phyloP scores from a whole-genome alignment of 2,113 vertebrate species.

The Leptobrachium leishanense region DNA sequence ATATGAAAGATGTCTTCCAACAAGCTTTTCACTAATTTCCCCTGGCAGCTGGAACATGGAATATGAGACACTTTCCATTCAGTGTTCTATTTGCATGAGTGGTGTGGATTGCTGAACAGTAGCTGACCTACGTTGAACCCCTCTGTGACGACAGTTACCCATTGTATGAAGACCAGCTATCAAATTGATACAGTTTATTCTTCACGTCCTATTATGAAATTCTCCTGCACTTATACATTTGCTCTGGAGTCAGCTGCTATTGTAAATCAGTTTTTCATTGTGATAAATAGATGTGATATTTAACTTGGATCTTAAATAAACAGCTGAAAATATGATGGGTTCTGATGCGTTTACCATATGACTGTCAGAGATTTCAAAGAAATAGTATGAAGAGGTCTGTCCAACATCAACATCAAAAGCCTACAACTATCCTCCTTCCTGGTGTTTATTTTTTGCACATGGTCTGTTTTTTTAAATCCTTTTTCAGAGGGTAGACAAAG shows the following conservation, averaged over 20 bases:
- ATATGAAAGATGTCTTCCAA: conserved; percentile 23
- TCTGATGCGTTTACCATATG: too few relatives aligned
- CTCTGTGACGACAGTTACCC: conserved; percentile 18
- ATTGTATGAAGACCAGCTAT: conserved; percentile 8
- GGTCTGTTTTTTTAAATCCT: too few relatives aligned
- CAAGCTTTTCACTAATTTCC: conserved; percentile 19
- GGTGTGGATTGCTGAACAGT: conserved; percentile 31
- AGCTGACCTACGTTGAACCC: conserved; percentile 32
- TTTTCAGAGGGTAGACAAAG: too few relatives aligned
- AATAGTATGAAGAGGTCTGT: too few relatives aligned
- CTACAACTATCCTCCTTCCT: too few relatives aligned
- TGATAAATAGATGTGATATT: neutral
- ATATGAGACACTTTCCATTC: conserved; percentile 32
- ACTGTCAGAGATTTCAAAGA: too few relatives aligned
- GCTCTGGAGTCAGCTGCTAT: neutral
- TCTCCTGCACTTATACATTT: neutral
- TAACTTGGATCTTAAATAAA: too few relatives aligned
- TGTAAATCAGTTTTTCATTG: neutral
- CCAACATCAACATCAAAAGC: too few relatives aligned
- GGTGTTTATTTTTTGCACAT: too few relatives aligned
- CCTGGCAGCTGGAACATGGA: conserved; percentile 29
- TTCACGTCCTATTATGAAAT: conserved; percentile 15
- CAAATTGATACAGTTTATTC: conserved; percentile 25
- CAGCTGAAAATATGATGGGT: too few relatives aligned
- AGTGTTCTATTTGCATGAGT: conserved; percentile 16